phyloP scores from a whole-genome alignment of 2,888 invertebrate genomes.

The Sinelater perroti region DNA sequence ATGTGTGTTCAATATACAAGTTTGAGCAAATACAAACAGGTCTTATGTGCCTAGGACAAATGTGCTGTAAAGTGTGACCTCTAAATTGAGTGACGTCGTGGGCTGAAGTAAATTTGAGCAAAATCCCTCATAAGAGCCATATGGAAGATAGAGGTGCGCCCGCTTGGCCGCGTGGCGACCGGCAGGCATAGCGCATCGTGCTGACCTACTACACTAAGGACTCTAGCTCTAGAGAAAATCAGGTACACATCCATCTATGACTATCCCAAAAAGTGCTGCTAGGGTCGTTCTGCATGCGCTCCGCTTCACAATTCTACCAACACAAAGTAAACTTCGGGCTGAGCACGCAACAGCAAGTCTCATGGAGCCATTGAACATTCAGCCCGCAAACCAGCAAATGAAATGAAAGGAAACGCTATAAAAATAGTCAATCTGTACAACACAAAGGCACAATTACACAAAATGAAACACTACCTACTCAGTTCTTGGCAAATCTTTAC shows the following conservation, averaged over 20 bases:
- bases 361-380: too few relatives aligned
- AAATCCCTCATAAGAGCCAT: conserved; percentile 16
- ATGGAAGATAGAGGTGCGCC: conserved; percentile 8
- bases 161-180: neutral
- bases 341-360: too few relatives aligned
- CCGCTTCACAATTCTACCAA: too few relatives aligned
- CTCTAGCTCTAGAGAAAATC: neutral
- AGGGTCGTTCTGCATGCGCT: conserved; percentile 2
- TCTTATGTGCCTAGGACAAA: conserved; percentile 16
- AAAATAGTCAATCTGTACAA: too few relatives aligned
- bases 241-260: conserved; percentile 16
- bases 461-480: neutral
- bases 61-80: conserved; percentile 18
- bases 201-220: neutral
- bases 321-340: too few relatives aligned
- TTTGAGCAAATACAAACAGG: conserved; percentile 13
- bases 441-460: neutral
- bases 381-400: too few relatives aligned
- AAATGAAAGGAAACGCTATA: too few relatives aligned
- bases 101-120: conserved; percentile 22
- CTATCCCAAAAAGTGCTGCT: neutral
- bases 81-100: conserved; percentile 7
- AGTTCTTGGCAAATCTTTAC: conserved; percentile 7
- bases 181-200: neutral
- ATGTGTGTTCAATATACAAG: too few relatives aligned